Conservation (phyloP, 2,797 vertebrate species). For the Erpetoichthys calabaricus region DNA sequence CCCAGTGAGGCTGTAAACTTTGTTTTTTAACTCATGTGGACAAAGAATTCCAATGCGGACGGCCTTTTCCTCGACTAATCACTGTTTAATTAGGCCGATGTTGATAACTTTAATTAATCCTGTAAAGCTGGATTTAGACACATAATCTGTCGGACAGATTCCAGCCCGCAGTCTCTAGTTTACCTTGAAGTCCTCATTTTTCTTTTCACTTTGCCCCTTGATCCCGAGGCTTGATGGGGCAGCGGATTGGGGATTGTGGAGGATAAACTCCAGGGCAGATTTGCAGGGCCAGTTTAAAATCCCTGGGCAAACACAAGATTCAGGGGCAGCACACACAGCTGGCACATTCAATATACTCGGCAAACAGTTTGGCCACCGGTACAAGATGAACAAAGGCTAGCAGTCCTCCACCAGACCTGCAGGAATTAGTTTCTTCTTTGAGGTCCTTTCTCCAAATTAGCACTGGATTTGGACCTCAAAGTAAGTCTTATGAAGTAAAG, state of each 20-base stretch:
- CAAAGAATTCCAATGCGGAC: not conserved
- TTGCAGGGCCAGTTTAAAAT: slow-evolving; percentile 55
- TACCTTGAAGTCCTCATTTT: not conserved
- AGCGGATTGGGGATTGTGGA: slow-evolving; percentile 18
- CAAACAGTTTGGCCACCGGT: slow-evolving; percentile 53
- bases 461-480: slow-evolving; percentile 28
- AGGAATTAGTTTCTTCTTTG: slow-evolving; percentile 33
- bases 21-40: not conserved
- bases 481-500: slow-evolving; percentile 37
- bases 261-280: slow-evolving; percentile 41
- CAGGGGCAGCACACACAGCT: slow-evolving; percentile 58
- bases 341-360: slow-evolving; percentile 46
- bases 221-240: slow-evolving; percentile 1
- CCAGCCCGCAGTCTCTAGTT: not conserved
- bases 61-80: not conserved
- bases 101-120: slow-evolving; percentile 1
- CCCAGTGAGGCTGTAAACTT: not conserved
- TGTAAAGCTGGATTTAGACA: not conserved
- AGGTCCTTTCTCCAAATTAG: slow-evolving; percentile 43
- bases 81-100: not conserved
- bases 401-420: slow-evolving; percentile 32
- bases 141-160: slow-evolving; percentile 4
- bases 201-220: slow-evolving; percentile 3
- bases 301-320: slow-evolving; percentile 54
- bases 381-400: slow-evolving; percentile 33